Conservation (phyloP, 2,113 vertebrate genomes). For the Sinocyclocheilus rhinocerous region DNA sequence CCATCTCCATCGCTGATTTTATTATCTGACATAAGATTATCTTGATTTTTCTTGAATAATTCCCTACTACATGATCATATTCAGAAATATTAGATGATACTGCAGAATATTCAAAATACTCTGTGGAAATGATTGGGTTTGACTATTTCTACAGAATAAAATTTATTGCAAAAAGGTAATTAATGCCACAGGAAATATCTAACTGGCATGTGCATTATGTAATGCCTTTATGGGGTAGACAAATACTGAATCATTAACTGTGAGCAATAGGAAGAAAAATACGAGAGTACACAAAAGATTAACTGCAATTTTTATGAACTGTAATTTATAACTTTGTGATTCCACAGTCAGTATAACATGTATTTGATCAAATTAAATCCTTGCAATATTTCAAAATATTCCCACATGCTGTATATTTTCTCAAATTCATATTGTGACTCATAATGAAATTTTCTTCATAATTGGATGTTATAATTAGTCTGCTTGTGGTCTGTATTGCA, state of each 20-base stretch:
- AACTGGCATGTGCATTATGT: slow-evolving; percentile 30
- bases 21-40: not conserved
- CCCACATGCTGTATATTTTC: slow-evolving; percentile 18
- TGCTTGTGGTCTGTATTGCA: slow-evolving; percentile 38
- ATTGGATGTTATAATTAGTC: slow-evolving; percentile 43
- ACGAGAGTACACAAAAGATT: not conserved
- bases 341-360: slow-evolving; percentile 10
- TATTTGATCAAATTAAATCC: slow-evolving; percentile 8
- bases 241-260: not conserved
- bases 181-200: slow-evolving; percentile 1
- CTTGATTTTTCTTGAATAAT: not conserved
- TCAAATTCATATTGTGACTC: slow-evolving; percentile 28
- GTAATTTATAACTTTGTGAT: slow-evolving; percentile 15
- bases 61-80: not conserved
- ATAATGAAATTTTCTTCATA: slow-evolving; percentile 36
- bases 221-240: slow-evolving; percentile 6
- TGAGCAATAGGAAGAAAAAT: not conserved
- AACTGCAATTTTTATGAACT: not conserved
- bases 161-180: not conserved
- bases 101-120: not conserved
- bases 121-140: not conserved
- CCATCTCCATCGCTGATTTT: not conserved
- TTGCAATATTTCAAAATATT: not conserved
- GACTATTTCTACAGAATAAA: not conserved
- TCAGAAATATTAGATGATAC: not conserved